phyloP scores from a whole-genome alignment of 2,797 vertebrate genomes.

The Hozukius guyotensis region DNA sequence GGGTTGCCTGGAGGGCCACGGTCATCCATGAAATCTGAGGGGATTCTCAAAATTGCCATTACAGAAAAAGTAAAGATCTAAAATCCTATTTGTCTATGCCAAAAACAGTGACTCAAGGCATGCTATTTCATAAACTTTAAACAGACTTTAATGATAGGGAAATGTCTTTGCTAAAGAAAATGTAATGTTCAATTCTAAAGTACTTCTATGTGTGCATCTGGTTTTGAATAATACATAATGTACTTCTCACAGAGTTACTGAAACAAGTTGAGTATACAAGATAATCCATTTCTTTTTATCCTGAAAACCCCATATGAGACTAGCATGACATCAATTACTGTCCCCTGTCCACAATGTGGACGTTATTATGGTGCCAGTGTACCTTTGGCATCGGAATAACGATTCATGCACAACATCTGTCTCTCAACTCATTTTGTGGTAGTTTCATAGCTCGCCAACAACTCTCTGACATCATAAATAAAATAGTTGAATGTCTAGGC shows the following conservation, averaged over 20 bases:
- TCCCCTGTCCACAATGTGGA: neutral
- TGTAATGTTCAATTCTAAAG: neutral
- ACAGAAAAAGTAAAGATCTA: constrained; percentile 24
- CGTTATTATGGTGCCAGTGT: neutral
- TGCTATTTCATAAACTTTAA: neutral
- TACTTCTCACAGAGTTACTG: neutral
- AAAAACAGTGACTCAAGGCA: neutral
- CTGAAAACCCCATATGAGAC: neutral
- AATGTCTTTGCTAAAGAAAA: neutral
- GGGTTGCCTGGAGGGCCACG: constrained; percentile 16
- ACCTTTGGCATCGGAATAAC: neutral
- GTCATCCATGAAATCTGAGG: constrained; percentile 11
- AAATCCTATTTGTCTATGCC: neutral
- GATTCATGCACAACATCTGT: constrained; percentile 1
- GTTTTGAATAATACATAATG: neutral
- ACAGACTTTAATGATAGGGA: neutral
- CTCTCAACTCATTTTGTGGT: neutral
- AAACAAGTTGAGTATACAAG: neutral
- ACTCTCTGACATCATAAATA: constrained; percentile 39
- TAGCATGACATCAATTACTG: neutral
- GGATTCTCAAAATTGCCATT: constrained; percentile 1
- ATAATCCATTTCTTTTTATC: neutral
- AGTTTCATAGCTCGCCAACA: neutral
- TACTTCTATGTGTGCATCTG: neutral
- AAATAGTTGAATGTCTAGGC: constrained; percentile 45